phyloP scores from a whole-genome alignment of 2,888 invertebrate species.

The Napeogenes inachia region DNA sequence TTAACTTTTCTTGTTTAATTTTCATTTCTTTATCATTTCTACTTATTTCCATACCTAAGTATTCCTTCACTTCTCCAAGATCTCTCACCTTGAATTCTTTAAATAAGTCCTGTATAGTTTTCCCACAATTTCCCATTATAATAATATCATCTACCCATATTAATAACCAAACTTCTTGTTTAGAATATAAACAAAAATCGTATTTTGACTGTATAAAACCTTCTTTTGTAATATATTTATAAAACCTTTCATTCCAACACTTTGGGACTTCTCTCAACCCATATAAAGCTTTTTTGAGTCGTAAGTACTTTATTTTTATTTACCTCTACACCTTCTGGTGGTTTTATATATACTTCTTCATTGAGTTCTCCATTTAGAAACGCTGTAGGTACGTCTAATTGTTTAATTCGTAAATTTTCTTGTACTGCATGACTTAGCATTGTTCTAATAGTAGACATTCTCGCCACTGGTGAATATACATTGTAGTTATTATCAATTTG shows the following conservation, averaged over 20 bases:
- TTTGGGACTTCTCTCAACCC: constrained; percentile 24
- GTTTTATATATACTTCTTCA: constrained; percentile 18
- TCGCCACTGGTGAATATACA: constrained; percentile 18
- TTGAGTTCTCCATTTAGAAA: too few relatives aligned
- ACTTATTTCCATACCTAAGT: constrained; percentile 20
- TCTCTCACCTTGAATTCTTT: constrained; percentile 21
- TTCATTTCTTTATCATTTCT: not conserved
- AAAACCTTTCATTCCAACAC: constrained; percentile 26
- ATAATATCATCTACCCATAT: constrained; percentile 21
- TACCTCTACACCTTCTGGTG: constrained; percentile 14
- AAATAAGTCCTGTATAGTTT: constrained; percentile 16
- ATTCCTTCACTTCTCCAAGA: constrained; percentile 20
- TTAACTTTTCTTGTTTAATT: not conserved
- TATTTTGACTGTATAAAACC: constrained; percentile 18
- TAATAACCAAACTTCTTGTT: constrained; percentile 6
- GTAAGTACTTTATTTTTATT: constrained; percentile 19
- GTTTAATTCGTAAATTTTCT: constrained; percentile 7
- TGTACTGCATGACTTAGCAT: constrained; percentile 8
- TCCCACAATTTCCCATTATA: constrained; percentile 9
- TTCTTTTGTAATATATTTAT: constrained; percentile 16
- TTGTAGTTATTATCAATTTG: constrained; percentile 10
- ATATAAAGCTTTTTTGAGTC: constrained; percentile 24
- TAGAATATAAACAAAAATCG: constrained; percentile 25
- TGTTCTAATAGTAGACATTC: constrained; percentile 10
- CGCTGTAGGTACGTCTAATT: constrained; percentile 11